A percentile compares a stretch with the other conserved stretches of the same genome.
Conservation (phyloP, 2,797 vertebrate species). For the Heterohyrax brucei region DNA sequence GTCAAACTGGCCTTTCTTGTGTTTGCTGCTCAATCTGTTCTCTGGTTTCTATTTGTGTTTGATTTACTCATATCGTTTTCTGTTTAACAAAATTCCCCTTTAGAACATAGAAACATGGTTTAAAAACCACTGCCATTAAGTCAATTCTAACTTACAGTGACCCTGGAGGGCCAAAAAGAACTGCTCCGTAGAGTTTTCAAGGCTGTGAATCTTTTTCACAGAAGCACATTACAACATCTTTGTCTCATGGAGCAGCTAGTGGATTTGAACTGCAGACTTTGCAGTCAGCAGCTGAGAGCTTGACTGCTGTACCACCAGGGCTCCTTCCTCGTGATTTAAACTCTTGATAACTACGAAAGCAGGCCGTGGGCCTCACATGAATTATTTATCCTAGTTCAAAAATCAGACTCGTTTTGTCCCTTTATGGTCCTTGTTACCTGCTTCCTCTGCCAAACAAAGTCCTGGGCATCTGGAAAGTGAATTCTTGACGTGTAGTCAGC, state of each 20-base stretch:
- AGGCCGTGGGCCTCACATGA: not conserved
- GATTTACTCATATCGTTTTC: not conserved
- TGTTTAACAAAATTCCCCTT: not conserved
- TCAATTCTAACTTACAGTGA: too few relatives aligned
- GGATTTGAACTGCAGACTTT: not conserved
- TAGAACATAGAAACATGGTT: not conserved
- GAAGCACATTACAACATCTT: not conserved
- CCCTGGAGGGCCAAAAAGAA: not conserved
- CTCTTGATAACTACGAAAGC: not conserved
- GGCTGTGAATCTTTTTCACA: not conserved
- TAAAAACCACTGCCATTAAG: not conserved
- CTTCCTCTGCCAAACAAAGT: constrained; percentile 2
- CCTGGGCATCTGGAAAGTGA: not conserved
- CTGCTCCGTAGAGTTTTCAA: not conserved
- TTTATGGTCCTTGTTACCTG: not conserved
- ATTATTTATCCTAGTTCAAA: not conserved
- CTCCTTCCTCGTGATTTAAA: not conserved
- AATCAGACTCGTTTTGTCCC: not conserved
- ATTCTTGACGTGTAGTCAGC: not conserved
- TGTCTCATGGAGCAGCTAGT: not conserved
- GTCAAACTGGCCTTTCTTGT: not conserved
- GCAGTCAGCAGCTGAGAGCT: not conserved
- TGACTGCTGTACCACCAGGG: not conserved
- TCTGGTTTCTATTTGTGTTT: not conserved
- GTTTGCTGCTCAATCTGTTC: not conserved